Evolutionary conservation across 2,113 vertebrate genomes (phyloP).

Genomic region (Oxygymnocypris stewartii): DNA sequence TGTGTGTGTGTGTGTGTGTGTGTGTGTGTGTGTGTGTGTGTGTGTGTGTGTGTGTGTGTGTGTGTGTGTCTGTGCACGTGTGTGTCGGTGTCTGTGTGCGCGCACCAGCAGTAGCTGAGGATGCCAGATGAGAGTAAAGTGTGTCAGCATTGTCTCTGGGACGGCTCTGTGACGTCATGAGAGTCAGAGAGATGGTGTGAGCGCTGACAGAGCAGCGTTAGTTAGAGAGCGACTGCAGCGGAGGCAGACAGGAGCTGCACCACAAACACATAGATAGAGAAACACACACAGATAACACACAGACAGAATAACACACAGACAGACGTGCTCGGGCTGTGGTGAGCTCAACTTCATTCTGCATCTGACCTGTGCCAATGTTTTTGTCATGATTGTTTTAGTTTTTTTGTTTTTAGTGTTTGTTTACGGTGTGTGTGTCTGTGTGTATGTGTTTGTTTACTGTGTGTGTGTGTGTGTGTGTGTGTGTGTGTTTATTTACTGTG

Average conservation of each 20-base stretch:
- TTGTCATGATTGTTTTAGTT: not conserved
- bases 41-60: not conserved
- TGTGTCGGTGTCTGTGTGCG: not conserved
- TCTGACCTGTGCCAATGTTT: not conserved
- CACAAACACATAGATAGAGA: no score
- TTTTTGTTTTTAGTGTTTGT: not conserved
- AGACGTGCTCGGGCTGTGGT: not conserved
- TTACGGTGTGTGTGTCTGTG: not conserved
- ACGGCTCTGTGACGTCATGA: slow-evolving; percentile 14
- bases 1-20: not conserved
- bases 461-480: no score
- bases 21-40: not conserved
- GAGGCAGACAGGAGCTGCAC: not conserved
- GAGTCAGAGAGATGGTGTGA: not conserved
- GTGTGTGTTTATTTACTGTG: no score
- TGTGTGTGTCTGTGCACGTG: not conserved
- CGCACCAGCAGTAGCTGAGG: not conserved
- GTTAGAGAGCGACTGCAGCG: not conserved
- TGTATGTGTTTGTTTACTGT: no score
- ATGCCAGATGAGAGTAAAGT: not conserved
- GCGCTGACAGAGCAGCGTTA: not conserved
- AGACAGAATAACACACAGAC: not conserved
- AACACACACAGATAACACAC: no score
- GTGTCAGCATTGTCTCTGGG: not conserved
- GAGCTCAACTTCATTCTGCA: not conserved